Evolutionary conservation across 1,140 invertebrate genomes (phyloP).

Genomic region (Drosophila littoralis): DNA sequence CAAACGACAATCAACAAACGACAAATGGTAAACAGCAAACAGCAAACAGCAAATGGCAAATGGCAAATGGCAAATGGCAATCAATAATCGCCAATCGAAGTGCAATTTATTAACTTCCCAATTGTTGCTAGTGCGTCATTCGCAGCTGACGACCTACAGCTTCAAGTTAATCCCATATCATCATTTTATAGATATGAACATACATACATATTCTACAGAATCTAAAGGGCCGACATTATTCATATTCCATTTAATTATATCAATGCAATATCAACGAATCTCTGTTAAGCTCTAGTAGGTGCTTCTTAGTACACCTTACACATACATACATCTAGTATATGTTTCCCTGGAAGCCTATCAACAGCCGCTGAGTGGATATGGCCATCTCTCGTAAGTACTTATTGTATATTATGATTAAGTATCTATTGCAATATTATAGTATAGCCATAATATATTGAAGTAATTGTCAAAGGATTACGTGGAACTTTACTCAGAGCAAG

Average conservation of each 20-base stretch:
- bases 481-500: no score
- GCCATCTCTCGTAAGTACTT: no score
- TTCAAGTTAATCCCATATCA: background rate
- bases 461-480: no score
- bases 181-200: background rate
- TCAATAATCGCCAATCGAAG: slow-evolving; percentile 10
- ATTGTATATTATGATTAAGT: no score
- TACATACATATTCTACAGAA: background rate
- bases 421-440: no score
- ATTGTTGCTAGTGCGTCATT: slow-evolving; percentile 39
- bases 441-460: no score
- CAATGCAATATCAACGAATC: no score
- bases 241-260: background rate
- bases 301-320: no score
- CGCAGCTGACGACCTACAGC: background rate
- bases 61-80: slow-evolving; percentile 12
- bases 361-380: no score
- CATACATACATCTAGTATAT: no score
- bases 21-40: slow-evolving; percentile 11
- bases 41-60: slow-evolving; percentile 9
- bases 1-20: slow-evolving; percentile 35
- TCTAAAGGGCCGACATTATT: background rate
- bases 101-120: slow-evolving; percentile 45
- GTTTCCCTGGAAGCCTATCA: no score
- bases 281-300: no score